A percentile compares a stretch with the other conserved stretches of the same genome.
phyloP scores from a whole-genome alignment of 2,888 invertebrate species.

The Pteria penguin region DNA sequence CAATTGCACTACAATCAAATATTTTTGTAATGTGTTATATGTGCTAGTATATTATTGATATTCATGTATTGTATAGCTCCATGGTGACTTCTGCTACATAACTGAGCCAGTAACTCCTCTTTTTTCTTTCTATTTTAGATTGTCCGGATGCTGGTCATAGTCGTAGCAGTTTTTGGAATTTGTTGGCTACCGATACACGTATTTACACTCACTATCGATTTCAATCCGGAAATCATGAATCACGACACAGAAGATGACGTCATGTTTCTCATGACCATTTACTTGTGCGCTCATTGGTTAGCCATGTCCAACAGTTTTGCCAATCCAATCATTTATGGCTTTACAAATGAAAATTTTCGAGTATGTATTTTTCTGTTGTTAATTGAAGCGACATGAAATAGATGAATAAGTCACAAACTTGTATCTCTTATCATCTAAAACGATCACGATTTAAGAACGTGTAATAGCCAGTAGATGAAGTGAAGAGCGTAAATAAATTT shows the following conservation, averaged over 20 bases:
- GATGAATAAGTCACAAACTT: too few relatives aligned
- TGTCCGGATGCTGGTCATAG: slow-evolving; percentile 78
- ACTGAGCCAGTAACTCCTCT: neutral
- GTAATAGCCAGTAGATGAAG: too few relatives aligned
- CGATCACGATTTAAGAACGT: too few relatives aligned
- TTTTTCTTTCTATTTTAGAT: slow-evolving; percentile 55
- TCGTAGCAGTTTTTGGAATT: slow-evolving; percentile 75
- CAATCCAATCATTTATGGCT: slow-evolving; percentile 78
- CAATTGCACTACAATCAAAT: too few relatives aligned
- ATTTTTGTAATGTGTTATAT: too few relatives aligned
- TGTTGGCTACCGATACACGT: slow-evolving; percentile 78
- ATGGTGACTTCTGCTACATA: too few relatives aligned
- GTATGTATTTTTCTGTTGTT: too few relatives aligned
- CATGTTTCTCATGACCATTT: slow-evolving; percentile 60
- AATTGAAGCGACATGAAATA: too few relatives aligned
- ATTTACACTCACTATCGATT: slow-evolving; percentile 73
- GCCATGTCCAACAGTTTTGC: slow-evolving; percentile 79
- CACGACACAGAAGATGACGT: slow-evolving; percentile 37
- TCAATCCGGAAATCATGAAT: slow-evolving; percentile 54
- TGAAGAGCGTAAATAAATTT: too few relatives aligned
- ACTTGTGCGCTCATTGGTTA: slow-evolving; percentile 75
- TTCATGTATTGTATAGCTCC: too few relatives aligned
- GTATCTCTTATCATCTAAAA: too few relatives aligned
- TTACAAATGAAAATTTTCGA: slow-evolving; percentile 78
- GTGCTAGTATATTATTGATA: too few relatives aligned